Base-by-base conservation (phyloP, 2,113 vertebrate genomes). In the Geococcyx californianus region DNA sequence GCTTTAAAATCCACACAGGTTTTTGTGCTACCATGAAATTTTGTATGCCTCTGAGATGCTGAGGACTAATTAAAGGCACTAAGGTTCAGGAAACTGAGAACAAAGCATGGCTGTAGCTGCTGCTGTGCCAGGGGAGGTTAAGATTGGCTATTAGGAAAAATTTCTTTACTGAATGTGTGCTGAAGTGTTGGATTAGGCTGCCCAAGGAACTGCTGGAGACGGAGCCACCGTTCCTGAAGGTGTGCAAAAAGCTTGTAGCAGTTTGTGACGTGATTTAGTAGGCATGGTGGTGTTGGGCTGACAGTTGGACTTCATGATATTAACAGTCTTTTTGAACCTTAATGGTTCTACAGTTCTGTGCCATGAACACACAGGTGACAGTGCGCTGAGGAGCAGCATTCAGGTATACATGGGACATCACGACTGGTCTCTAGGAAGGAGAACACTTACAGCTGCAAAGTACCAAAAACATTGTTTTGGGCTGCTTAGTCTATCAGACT, bases 401-500 rank as follows among this genome's bases (percentile, higher is more conserved):
- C 67, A 88, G 40, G 34, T 20, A 26, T 0, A 3, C 23, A 1
- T 0, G 2, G 42, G 36, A 31, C 36, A 51, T 73, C 40, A 59
- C 10, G 73, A 58, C 64, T 25, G 6, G 19, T 34, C 21, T 52
- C 20, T 45, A 51, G 10, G 8, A 34, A 51, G 28, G 0, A 24
- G 25, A 55, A 69, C 3, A 36, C 7, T 36, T 38, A 13, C 3
- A 42, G 42, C 28, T 62, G 38, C 10, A 21, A 62, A 81, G 34
- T 38, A 81, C 28, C 20, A 67, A 31, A 44, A 77, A n/a, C 5
- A 17, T 8, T 36, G 25, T 33, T 89, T 52, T 64, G 45, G 29
- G 31, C 31, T 81, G 38, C 40, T 86, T 13, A 63, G 9, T 19
- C n/a, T n/a, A 49, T 4, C 49, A 74, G 49, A 44, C 20, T 38